phyloP scores from a whole-genome alignment of 2,888 invertebrate species.

The Cenopis cana region DNA sequence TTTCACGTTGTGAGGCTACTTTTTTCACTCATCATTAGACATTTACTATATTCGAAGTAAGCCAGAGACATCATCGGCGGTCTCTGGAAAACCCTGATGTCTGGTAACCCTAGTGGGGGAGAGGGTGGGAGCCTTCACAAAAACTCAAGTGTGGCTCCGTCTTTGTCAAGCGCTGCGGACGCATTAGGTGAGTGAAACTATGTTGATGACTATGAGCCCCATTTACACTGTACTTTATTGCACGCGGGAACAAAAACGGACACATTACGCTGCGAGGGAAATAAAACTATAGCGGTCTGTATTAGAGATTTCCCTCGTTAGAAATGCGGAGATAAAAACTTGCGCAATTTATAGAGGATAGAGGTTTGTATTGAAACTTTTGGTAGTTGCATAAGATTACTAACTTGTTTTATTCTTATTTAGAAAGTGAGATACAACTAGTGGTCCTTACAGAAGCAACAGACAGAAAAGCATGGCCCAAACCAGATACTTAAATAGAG shows the following conservation, averaged over 20 bases:
- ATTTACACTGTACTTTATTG: conserved; percentile 13
- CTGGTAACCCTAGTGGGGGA: conserved; percentile 1
- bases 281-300: conserved; percentile 3
- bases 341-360: not conserved
- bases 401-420: not conserved
- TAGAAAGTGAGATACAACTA: not conserved
- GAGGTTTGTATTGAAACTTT: not conserved
- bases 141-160: conserved; percentile 35
- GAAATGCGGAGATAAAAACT: not conserved
- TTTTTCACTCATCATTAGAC: no score
- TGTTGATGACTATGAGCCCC: conserved; percentile 3
- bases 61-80: no score
- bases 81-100: not conserved
- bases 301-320: conserved; percentile 4
- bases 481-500: no score
- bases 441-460: no score
- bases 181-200: conserved; percentile 3
- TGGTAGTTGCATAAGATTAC: not conserved
- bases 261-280: not conserved
- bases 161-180: conserved; percentile 27
- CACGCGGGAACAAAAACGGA: not conserved
- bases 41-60: no score
- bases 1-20: no score
- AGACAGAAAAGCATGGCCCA: no score
- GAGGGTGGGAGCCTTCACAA: conserved; percentile 9